A percentile compares a stretch with the other conserved stretches of the same genome.
Evolutionary conservation across 2,797 vertebrate species (phyloP).

Genomic region (Ctenopoma multispine): DNA sequence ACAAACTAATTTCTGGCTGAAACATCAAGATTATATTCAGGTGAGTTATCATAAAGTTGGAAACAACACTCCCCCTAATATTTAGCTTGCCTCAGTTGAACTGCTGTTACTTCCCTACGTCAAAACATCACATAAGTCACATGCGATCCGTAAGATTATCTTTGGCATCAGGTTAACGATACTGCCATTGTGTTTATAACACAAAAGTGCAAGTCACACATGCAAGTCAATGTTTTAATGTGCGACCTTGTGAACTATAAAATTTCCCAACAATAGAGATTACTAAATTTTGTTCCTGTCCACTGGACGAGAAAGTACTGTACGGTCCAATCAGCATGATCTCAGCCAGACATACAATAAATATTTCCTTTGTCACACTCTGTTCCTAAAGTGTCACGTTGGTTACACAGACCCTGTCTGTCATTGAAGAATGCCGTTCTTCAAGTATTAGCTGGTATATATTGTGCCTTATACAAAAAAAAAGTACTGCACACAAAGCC

Average conservation of each 20-base stretch:
- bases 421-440: not conserved
- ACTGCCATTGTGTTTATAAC: not conserved
- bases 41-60: not conserved
- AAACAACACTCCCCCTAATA: not conserved
- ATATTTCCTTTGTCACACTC: conserved; percentile 2
- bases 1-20: no score
- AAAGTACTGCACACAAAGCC: not conserved
- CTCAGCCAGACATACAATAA: conserved; percentile 6
- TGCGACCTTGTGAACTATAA: no score
- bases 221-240: no score
- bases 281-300: not conserved
- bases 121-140: not conserved
- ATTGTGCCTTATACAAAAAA: not conserved
- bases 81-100: not conserved
- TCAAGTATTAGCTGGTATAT: conserved; percentile 10
- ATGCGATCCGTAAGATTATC: no score
- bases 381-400: not conserved
- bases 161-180: not conserved
- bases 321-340: not conserved
- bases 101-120: not conserved
- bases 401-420: not conserved
- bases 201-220: not conserved
- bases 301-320: not conserved
- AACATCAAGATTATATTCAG: not conserved
- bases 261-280: no score